Percentiles rank a stretch among this genome's conserved stretches.
Conservation (phyloP, 2,113 vertebrate genomes). For the Platysternon megacephalum region DNA sequence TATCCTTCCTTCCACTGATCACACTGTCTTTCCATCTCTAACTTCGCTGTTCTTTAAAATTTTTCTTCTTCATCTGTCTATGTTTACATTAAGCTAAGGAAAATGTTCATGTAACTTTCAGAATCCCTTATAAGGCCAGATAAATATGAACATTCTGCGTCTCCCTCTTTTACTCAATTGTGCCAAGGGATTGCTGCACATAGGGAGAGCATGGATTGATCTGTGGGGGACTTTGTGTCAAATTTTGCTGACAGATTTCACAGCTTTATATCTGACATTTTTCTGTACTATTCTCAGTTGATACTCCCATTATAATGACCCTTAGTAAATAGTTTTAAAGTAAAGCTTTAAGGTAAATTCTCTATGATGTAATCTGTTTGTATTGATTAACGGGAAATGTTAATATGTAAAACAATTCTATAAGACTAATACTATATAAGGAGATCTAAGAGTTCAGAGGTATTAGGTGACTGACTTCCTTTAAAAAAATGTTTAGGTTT, state of each 20-base stretch:
- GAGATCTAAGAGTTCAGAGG: background rate
- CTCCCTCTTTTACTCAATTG: background rate
- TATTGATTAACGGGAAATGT: background rate
- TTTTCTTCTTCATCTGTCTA: background rate
- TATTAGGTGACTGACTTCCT: background rate
- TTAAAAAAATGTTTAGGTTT: background rate
- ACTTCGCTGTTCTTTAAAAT: background rate
- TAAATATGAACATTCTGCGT: background rate
- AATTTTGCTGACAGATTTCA: background rate
- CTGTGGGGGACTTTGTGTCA: background rate
- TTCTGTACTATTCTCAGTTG: background rate
- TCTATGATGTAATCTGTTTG: background rate
- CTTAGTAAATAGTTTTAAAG: background rate
- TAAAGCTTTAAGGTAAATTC: background rate
- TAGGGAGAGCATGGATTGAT: background rate
- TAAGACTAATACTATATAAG: rapidly evolving
- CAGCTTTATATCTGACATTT: background rate
- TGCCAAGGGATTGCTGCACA: rapidly evolving
- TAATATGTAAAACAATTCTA: rapidly evolving
- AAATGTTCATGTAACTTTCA: background rate
- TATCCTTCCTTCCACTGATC: background rate
- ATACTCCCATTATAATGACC: background rate
- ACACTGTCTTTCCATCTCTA: background rate
- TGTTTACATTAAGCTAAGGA: background rate
- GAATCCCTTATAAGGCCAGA: background rate